Conservation (phyloP, 2,113 vertebrate genomes). For the Phylloscopus trochilus region DNA sequence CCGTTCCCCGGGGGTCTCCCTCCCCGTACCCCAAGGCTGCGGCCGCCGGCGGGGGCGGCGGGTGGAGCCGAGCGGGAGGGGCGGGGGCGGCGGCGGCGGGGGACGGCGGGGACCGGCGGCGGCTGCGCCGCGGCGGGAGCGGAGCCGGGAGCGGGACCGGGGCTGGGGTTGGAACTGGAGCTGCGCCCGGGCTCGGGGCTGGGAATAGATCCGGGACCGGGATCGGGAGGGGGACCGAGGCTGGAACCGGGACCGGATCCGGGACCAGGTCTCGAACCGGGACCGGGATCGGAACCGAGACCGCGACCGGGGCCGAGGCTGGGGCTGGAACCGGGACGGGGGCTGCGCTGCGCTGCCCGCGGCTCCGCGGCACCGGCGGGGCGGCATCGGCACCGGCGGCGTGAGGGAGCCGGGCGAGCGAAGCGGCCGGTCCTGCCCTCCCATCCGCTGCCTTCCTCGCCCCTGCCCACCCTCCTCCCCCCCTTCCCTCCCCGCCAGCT, state of each 20-base stretch:
- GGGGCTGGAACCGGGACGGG: background rate
- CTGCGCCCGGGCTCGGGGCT: background rate
- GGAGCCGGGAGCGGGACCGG: background rate
- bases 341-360: background rate
- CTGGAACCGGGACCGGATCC: background rate
- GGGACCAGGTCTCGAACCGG: background rate
- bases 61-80: background rate
- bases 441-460: background rate
- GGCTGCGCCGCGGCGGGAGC: background rate
- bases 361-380: background rate
- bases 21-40: background rate
- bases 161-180: background rate
- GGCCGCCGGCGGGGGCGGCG: background rate
- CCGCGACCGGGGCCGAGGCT: background rate
- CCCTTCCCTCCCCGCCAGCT: background rate
- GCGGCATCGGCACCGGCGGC: background rate
- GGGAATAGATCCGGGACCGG: background rate
- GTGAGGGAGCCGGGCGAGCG: background rate
- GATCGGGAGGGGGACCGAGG: background rate
- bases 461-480: background rate
- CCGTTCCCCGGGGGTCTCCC: background rate
- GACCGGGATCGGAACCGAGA: background rate
- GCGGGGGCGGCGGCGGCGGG: background rate
- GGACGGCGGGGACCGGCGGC: background rate
- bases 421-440: background rate